Evolutionary conservation across 2,113 vertebrate species (phyloP).

Genomic region (Piprites chloris): DNA sequence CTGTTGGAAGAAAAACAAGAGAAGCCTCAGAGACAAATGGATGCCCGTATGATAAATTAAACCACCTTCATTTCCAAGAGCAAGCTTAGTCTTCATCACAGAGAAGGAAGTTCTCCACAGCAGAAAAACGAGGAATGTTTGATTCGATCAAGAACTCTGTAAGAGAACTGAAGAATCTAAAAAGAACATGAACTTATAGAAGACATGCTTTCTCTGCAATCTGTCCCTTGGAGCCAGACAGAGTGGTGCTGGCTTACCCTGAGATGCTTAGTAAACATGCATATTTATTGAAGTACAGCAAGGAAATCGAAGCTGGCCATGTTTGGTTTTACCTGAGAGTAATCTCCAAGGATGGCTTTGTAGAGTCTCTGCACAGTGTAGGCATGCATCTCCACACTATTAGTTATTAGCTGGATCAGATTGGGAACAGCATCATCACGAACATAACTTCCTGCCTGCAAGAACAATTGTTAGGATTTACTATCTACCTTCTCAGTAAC

Average conservation of each 20-base stretch:
- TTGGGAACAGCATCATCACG: constrained; percentile 97
- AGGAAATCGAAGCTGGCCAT: neutral
- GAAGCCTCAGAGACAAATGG: neutral
- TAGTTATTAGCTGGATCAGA: constrained; percentile 99
- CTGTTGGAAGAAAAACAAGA: constrained; percentile 67
- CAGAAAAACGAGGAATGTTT: neutral
- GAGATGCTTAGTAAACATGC: neutral
- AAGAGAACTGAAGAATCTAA: neutral
- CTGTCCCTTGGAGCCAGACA: neutral
- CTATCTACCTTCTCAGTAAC: neutral
- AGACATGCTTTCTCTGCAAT: neutral
- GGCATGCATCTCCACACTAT: constrained; percentile 96
- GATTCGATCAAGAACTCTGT: neutral
- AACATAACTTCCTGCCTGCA: constrained; percentile 96
- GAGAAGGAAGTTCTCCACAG: neutral
- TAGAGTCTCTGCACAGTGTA: constrained; percentile 99
- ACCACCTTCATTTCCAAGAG: neutral
- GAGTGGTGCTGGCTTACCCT: neutral
- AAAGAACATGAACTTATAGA: neutral
- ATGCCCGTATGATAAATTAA: neutral
- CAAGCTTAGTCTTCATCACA: neutral
- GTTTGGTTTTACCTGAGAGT: constrained; percentile 86
- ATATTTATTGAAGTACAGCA: neutral
- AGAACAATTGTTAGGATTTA: constrained; percentile 22
- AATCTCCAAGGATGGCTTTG: constrained; percentile 96